Conservation (phyloP, 2,888 invertebrate genomes). For the Hirudinaria manillensis region DNA sequence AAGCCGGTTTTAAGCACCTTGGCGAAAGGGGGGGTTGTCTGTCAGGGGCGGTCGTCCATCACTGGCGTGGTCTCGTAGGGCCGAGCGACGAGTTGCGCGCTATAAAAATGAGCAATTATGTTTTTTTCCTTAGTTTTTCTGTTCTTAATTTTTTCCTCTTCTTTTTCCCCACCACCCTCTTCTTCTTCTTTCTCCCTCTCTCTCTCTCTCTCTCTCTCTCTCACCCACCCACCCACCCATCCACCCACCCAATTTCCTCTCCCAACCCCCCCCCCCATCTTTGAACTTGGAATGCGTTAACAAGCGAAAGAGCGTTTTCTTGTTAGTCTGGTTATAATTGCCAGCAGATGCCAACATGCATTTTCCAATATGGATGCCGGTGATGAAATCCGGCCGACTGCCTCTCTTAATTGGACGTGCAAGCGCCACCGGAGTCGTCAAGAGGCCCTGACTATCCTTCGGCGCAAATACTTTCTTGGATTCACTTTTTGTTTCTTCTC, state of each 20-base stretch:
- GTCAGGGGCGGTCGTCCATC: slow-evolving; percentile 4
- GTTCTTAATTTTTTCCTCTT: no score
- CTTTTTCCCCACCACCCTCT: no score
- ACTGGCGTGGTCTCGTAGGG: neutral
- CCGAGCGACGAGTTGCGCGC: slow-evolving; percentile 14
- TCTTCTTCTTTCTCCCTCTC: no score
- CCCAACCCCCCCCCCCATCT: neutral
- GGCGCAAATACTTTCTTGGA: no score
- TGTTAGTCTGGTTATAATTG: slow-evolving; percentile 3
- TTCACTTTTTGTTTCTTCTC: no score
- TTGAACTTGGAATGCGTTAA: neutral
- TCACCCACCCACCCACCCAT: no score
- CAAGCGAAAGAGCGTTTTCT: slow-evolving; percentile 6
- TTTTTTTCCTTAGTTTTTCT: no score
- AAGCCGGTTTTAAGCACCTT: neutral
- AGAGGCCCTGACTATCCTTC: neutral
- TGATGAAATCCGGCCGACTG: neutral
- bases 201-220: no score
- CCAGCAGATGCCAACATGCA: slow-evolving; percentile 1
- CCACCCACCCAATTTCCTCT: no score
- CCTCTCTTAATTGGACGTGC: neutral
- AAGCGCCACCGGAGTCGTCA: neutral
- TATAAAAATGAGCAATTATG: slow-evolving; percentile 16
- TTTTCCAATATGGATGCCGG: slow-evolving; percentile 9
- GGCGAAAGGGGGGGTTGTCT: neutral